Base-by-base conservation (phyloP, 2,797 vertebrate genomes). In the Xenentodon cancila region DNA sequence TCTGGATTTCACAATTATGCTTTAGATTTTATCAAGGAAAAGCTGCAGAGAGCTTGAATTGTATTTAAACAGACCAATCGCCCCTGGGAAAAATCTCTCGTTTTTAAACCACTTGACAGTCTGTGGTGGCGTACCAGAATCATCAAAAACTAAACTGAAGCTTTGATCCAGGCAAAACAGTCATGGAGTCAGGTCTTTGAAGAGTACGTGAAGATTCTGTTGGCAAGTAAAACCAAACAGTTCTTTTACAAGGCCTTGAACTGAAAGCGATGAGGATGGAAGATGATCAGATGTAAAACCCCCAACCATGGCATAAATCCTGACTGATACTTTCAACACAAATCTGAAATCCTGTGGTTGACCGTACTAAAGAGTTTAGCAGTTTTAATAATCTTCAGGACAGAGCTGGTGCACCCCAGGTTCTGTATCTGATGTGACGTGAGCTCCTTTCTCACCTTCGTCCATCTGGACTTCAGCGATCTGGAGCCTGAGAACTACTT, bases 401-500 rank as follows among this genome's bases (percentile, higher is more conserved):
- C 82, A 15, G 95, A 96, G 71, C 94, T 93, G 8, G 82, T 93
- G 75, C 25, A 25, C 25, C 25, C 25, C 5, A 5, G 25, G 25
- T 25, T 30, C 30, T 8, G 5, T 30, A 6, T 30, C 30, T 30
- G 30, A 30, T 5, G 7, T 30, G 30, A 30, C 96, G 94, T 4
- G 94, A 93, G 37, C 13, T 96, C 94, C 67, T 94, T 93, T 54
- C 94, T 94, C 25, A 89, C 92, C 90, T 94, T 97, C 75, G 91
- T 91, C 96, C 96, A 97, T 75, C 89, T 95, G 73, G 86, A 91
- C 69, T 79, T 94, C 44, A 97, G 90, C 17, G 93, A 91, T 84
- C 94, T 96, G 3, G 95, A 96, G 84, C 95, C 96, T n/a, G 95
- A 95, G 90, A 96, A 96, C 87, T 91, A 94, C 86, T 94, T 95